Evolutionary conservation across 2,113 vertebrate genomes (phyloP).

Genomic region (Trichechus manatus): DNA sequence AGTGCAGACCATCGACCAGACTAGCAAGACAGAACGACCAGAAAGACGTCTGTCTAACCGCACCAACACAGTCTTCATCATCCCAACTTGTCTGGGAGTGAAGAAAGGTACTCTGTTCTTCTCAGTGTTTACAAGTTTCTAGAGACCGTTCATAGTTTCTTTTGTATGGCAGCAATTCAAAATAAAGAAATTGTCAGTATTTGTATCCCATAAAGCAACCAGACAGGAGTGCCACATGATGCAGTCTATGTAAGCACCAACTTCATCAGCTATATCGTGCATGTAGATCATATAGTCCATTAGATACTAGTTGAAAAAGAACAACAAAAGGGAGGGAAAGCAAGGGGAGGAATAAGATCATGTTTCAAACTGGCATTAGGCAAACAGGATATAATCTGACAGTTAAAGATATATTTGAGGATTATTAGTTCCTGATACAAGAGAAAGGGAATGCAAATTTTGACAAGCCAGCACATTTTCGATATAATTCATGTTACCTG

Average conservation of each 20-base stretch:
- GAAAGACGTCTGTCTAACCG: conserved; percentile 62
- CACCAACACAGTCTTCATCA: conserved; percentile 80
- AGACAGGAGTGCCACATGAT: conserved; percentile 76
- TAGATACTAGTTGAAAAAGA: conserved; percentile 84
- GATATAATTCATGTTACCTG: conserved; percentile 68
- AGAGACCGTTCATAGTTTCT: conserved; percentile 81
- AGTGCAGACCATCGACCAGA: conserved; percentile 61
- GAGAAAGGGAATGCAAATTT: conserved; percentile 81
- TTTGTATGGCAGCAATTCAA: conserved; percentile 78
- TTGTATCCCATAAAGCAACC: conserved; percentile 82
- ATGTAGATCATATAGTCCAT: conserved; percentile 83
- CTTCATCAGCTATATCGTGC: conserved; percentile 82
- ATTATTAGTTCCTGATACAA: conserved; percentile 79
- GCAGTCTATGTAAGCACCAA: conserved; percentile 82
- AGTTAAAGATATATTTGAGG: conserved; percentile 86
- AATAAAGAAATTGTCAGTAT: conserved; percentile 84
- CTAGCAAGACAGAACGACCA: conserved; percentile 65
- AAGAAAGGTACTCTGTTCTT: conserved; percentile 77
- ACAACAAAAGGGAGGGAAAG: conserved; percentile 81
- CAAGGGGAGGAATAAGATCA: conserved; percentile 84
- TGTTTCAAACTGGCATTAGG: conserved; percentile 81
- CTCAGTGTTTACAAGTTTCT: conserved; percentile 83
- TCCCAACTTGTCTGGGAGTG: conserved; percentile 68
- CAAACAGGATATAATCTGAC: conserved; percentile 82
- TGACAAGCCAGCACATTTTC: conserved; percentile 82